Base-by-base conservation (phyloP, 2,888 invertebrate genomes). In the Pristionchus fissidentatus region DNA sequence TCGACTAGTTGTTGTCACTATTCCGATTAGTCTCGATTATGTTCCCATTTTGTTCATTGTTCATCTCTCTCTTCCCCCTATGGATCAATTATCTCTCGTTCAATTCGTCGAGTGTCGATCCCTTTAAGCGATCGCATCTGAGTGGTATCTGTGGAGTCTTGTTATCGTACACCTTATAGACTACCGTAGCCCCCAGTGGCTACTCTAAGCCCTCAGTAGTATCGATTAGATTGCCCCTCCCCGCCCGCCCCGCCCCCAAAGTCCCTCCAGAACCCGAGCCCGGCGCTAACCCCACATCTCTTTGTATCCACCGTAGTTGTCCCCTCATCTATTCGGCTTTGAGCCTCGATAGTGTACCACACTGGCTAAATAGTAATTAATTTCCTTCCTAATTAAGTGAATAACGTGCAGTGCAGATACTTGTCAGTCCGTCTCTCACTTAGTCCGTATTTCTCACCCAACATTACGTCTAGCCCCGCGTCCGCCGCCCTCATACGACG, bases 61-160 rank as follows among this genome's bases (percentile, higher is more conserved):
- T 55, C n/a, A 38, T 70, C 43, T 38, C 43, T 70, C 43, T 32
- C 38, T 70, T 35, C 35, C 43, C 22, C 70, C 41, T 32, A 62
- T 70, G 41, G 49, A 49, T 77, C 41, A 70, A 19, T 32, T 35
- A n/a, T 77, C 75, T 22, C 46, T 49, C 75, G 49, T 1, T 26
- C 43, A 10, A 10, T 49, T 19, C 49, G 49, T 10, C 19, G 49
- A 49, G 49, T 49, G 10, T 60, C 13, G 62, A 8, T 8, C 62
- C 13, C 49, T 49, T 60, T n/a, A 60, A 60, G 29, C n/a, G 55
- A 55, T 55, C 79, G 43, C 57, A 55, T 57, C 79, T 49, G 79
- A 79, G 79, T 46, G 79, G 79, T 79, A 79, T 29, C 57, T 57
- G 79, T 57, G 79, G 79, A 79, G 79, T 70, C 13, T 70, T 70